Percentiles rank a stretch among this genome's conserved stretches.
phyloP scores from a whole-genome alignment of 2,888 invertebrate species.

The Nasonovia ribisnigri region DNA sequence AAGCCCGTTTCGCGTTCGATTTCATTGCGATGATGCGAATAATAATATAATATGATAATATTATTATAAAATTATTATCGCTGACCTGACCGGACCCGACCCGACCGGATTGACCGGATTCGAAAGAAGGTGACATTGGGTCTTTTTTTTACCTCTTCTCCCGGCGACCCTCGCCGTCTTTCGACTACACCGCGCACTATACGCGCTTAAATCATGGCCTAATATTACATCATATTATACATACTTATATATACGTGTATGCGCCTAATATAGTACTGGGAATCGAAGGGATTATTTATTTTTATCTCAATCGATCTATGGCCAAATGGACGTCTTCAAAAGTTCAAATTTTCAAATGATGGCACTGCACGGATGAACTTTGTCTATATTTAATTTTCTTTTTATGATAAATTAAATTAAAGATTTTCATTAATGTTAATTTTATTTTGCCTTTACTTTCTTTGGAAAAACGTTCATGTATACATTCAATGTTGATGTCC shows the following conservation, averaged over 20 bases:
- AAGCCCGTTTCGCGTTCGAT: conserved; percentile 8
- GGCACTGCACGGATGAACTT: background rate
- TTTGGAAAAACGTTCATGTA: background rate
- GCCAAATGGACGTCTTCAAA: background rate
- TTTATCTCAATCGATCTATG: too few relatives aligned
- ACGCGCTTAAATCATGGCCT: background rate
- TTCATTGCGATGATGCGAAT: conserved; percentile 3
- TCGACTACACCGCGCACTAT: background rate
- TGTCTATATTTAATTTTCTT: background rate
- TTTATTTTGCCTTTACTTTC: background rate
- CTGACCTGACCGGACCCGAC: background rate
- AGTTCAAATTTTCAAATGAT: background rate
- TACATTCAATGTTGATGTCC: background rate
- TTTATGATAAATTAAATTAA: background rate
- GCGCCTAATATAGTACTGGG: background rate
- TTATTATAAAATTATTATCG: background rate
- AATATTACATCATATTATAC: background rate
- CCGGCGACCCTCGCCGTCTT: background rate
- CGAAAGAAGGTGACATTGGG: conserved; percentile 7
- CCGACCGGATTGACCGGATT: conserved; percentile 39
- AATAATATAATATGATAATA: conserved; percentile 7
- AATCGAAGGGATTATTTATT: background rate
- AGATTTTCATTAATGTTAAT: background rate
- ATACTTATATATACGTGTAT: background rate
- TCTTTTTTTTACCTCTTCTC: background rate